Base-by-base conservation (phyloP, 1,140 invertebrate species). In the Lordiphosa clarofinis region DNA sequence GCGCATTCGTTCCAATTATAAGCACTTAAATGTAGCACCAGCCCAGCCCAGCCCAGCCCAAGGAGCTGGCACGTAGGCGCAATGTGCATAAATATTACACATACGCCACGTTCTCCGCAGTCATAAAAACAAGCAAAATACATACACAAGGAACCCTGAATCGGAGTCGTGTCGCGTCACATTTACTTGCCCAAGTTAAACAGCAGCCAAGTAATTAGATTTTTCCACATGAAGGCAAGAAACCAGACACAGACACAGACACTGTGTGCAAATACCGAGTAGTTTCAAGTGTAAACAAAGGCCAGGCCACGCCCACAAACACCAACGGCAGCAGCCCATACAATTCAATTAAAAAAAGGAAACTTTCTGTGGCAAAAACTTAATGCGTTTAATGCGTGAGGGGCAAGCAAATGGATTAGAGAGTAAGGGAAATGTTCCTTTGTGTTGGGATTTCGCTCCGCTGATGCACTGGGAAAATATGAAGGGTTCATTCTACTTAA, bases 1-100 rank as follows among this genome's bases (percentile, higher is more conserved):
- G 73, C 79, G 73, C 73, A 86, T 78, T 86, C 68, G 73, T 84
- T 61, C 73, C 81, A 84, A 84, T 84, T 84, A 84, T 84, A 84
- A 84, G 79, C 79, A 84, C 79, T 84, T 84, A 86, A 31, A 84
- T 86, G 69, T 71, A 53, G 63, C 65, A 69, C 56, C 50, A 36
- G 69, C 28, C 28, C 19, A 19, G 19, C 19, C 15, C 15, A 15
- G 15, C 15, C 19, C 7, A 31, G 54, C 52, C 64, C 36, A 60
- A 11, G 44, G 12, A 31, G n/a, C 48, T 37, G 21, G 47, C 55
- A 54, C 60, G 55, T 71, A 73, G 74, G 48, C 68, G 44, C 46
- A 66, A 24, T 42, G 43, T 13, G 58, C 60, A 75, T 59, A 82
- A 46, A 46, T 64, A 76, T 84, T 84, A 82, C 76, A 57, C 56